Base-by-base conservation (phyloP, 2,113 vertebrate species). In the Planiliza haematocheilus region DNA sequence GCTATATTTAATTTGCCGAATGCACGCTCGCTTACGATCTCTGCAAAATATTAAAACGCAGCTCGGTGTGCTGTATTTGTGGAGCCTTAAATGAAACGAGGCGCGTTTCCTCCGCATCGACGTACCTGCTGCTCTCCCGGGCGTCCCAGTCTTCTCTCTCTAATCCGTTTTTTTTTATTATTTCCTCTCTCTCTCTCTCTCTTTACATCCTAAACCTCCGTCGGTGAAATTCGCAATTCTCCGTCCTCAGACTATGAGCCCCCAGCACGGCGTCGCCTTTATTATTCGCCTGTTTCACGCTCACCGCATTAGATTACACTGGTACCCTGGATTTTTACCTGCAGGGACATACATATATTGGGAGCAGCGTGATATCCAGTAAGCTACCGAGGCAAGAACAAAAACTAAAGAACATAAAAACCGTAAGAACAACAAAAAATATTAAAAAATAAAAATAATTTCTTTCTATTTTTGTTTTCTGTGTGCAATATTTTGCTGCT, bases 101-200 rank as follows among this genome's bases (percentile, higher is more conserved):
- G 55, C 66, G 79, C 45, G 64, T 82, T 58, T 52, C 60, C 63
- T 81, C 63, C 11, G 17, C 52, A 49, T 49, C 63, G 57, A 88
- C 86, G 42, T 86, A 90, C 88, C 88, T 90, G 88, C 77, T 38
- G 64, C 45, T 81, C 60, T 70, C 24, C 49, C 53, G 66, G 49
- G 71, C 57, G 67, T 76, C 68, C 79, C 36, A 0, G 43, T 61
- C 53, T 49, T 30, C 34, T 45, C 13, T 45, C 24, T 5, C 58
- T 70, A 48, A 70, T 73, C 70, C 49, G 18, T 41, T 55, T 55
- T 52, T 53, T 72, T n/a, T n/a, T n/a, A n/a, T n/a, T n/a, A n/a
- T n/a, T n/a, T n/a, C n/a, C n/a, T n/a, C n/a, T n/a, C n/a, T n/a
- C n/a, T n/a, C n/a, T n/a, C n/a, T n/a, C n/a, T 24, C n/a, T 66